These are phyloP conservation scores for Scotopteryx bipunctaria DNA, from an alignment of 2,888 invertebrate species.

Conservation along the genomic window DNA sequence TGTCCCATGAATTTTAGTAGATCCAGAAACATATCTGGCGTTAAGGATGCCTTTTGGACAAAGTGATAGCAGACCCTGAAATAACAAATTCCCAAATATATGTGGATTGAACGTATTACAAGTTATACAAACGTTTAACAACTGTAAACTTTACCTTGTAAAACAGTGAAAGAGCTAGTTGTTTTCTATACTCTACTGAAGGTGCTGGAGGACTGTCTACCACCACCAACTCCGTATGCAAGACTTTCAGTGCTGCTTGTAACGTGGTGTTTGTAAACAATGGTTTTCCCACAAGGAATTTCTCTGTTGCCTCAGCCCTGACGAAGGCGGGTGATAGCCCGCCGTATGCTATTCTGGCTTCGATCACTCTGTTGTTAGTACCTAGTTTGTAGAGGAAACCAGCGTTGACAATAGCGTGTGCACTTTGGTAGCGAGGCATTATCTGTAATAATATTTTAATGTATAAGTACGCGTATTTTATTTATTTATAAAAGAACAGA, in stretches of 20 bases:
- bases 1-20: conserved; percentile 38
- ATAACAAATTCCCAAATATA: neutral
- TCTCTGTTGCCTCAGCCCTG: conserved; percentile 81
- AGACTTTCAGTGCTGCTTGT: conserved; percentile 54
- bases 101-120: neutral
- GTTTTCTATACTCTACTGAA: conserved; percentile 82
- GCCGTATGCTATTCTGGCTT: conserved; percentile 83
- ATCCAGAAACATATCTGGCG: conserved; percentile 43
- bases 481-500: too few relatives aligned
- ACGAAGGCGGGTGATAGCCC: conserved; percentile 74
- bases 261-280: conserved; percentile 67
- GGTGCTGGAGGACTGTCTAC: conserved; percentile 75
- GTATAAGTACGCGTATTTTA: neutral
- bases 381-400: conserved; percentile 86
- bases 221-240: conserved; percentile 54
- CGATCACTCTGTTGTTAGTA: conserved; percentile 59
- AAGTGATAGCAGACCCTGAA: conserved; percentile 47
- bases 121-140: too few relatives aligned
- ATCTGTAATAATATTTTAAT: conserved; percentile 84
- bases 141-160: conserved; percentile 80
- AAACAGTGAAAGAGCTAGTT: conserved; percentile 77
- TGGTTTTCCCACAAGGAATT: conserved; percentile 67
- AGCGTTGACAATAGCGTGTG: conserved; percentile 89
- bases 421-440: conserved; percentile 88
- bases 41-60: conserved; percentile 43